These are phyloP conservation scores for Mamestra brassicae DNA, from an alignment of 2,888 invertebrate species.

Conservation along the genomic window DNA sequence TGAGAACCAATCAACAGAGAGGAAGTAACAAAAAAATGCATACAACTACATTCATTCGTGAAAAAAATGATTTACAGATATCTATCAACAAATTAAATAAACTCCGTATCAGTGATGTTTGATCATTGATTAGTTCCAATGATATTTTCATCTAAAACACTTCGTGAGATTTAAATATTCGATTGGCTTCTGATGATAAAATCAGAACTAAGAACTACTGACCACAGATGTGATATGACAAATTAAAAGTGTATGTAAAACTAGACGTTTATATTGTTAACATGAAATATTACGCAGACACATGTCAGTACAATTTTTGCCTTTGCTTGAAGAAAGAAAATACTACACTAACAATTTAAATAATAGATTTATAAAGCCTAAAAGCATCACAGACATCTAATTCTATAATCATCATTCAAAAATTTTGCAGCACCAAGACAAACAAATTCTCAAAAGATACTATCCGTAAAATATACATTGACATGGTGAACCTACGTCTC, in stretches of 20 bases:
- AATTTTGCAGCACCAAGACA: background rate
- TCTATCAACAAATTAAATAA: constrained; percentile 38
- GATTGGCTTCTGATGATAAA: constrained; percentile 27
- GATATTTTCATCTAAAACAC: constrained; percentile 31
- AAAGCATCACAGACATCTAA: background rate
- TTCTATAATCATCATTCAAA: background rate
- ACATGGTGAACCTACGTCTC: constrained; percentile 72
- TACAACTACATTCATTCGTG: background rate
- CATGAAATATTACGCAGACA: background rate
- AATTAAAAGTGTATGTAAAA: constrained; percentile 9
- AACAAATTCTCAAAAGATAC: background rate
- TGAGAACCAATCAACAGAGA: background rate
- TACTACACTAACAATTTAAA: background rate
- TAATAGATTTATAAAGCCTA: background rate
- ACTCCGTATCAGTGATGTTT: constrained; percentile 5
- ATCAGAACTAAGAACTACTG: constrained; percentile 16
- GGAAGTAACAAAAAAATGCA: background rate
- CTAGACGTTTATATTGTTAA: background rate
- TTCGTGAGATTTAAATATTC: constrained; percentile 33
- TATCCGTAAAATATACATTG: constrained; percentile 19
- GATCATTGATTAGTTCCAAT: constrained; percentile 26
- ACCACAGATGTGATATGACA: constrained; percentile 3
- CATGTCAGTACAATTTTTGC: background rate
- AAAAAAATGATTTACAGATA: background rate
- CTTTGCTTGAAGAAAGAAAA: background rate